Base-by-base conservation (phyloP, 2,797 vertebrate species). In the Onychomys arenicola region DNA sequence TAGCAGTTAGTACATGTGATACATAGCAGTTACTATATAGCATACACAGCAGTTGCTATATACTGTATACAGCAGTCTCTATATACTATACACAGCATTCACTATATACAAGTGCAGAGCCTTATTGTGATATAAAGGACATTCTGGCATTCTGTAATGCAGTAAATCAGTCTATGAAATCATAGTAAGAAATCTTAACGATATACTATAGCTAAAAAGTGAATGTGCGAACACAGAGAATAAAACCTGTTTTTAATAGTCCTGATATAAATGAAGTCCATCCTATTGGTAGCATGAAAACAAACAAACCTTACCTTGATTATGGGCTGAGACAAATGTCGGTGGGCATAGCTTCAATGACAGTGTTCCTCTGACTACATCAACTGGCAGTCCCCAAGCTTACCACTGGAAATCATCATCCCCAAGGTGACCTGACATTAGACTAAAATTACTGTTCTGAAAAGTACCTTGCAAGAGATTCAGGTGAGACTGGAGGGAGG, bases 221-320 rank as follows among this genome's bases (percentile, higher is more conserved):
- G 89, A 76, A 63, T 43, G 43, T 75, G n/a, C 6, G 73, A 81
- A 40, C 0, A 7, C 16, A 14, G 16, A 65, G 19, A 40, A 46
- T 69, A 63, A n/a, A 83, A 63, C 32, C 3, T 1, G 16, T 67
- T 96, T 34, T 37, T 59, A 40, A 13, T 78, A 55, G 32, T 52
- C 5, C 16, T 29, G 16, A 65, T 10, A 0, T 73, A 37, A 90
- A 73, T 69, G 43, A 75, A 76, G 6, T 63, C 2, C 59, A 59
- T 32, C 8, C 6, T 0, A 10, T 19, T 0, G 0, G 8, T 16
- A 13, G 0, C 14, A 49, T 4, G 40, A 25, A 43, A 43, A 32
- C 4, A 23, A n/a, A 87, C 43, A 1, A 2, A 1, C 6, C 6
- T 2, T 12, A 11, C 19, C 5, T 25, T 19, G n/a, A 49, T n/a